Evolutionary conservation across 2,888 invertebrate genomes (phyloP).

Genomic region (Chaetogeoica ovagalla): DNA sequence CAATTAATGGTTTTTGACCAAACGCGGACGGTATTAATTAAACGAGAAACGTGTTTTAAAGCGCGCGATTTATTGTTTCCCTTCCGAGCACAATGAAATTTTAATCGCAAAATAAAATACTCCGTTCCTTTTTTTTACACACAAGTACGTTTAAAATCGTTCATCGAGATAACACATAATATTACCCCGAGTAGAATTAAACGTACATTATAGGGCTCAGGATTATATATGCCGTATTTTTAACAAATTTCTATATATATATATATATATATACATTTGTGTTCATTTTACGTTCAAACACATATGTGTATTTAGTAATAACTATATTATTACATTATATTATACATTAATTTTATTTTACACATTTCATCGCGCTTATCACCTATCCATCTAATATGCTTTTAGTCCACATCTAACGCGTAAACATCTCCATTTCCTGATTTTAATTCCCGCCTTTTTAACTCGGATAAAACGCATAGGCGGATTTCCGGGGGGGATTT

Average conservation of each 20-base stretch:
- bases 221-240: not conserved
- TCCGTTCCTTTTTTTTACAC: conserved; percentile 20
- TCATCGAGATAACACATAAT: conserved; percentile 23
- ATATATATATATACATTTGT: not conserved
- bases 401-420: too few species aligned
- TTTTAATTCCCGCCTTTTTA: too few species aligned
- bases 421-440: too few species aligned
- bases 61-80: conserved; percentile 27
- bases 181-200: conserved; percentile 14
- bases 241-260: not conserved
- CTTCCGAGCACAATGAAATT: conserved; percentile 27
- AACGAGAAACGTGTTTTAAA: conserved; percentile 23
- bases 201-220: not conserved
- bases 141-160: conserved; percentile 5
- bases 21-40: not conserved
- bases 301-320: not conserved
- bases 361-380: too few species aligned
- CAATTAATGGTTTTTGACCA: conserved; percentile 15
- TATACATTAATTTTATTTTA: too few species aligned
- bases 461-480: too few species aligned
- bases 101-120: conserved; percentile 25
- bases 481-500: too few species aligned
- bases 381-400: too few species aligned
- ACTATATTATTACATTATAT: too few species aligned
- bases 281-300: not conserved